Evolutionary conservation across 2,113 vertebrate genomes (phyloP).

Genomic region (Mixornis gularis): DNA sequence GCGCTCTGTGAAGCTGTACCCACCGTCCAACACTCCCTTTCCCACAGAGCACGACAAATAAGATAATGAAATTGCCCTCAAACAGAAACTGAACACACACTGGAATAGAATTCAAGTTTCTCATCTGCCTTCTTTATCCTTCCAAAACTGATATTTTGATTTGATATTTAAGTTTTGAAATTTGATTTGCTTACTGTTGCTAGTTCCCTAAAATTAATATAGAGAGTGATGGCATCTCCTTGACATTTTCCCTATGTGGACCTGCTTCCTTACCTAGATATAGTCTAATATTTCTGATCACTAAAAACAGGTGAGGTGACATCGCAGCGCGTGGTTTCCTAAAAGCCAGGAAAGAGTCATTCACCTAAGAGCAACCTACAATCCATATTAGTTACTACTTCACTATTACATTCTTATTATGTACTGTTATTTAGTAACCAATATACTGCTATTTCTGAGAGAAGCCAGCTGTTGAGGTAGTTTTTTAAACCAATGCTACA

Average conservation of each 20-base stretch:
- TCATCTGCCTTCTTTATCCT: neutral
- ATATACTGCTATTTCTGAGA: neutral
- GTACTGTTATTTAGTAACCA: neutral
- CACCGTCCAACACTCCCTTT: neutral
- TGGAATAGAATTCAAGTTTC: neutral
- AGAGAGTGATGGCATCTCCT: neutral
- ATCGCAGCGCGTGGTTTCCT: neutral
- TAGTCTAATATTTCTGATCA: neutral
- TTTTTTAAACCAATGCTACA: neutral
- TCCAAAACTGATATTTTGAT: neutral
- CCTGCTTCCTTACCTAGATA: neutral
- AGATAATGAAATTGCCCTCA: neutral
- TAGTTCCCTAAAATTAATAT: neutral
- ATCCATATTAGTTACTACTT: neutral
- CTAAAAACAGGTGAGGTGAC: neutral
- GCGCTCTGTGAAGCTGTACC: neutral
- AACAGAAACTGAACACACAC: constrained; percentile 19
- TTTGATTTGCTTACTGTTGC: neutral
- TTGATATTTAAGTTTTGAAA: neutral
- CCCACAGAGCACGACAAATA: neutral
- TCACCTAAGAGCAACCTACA: neutral
- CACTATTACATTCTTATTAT: neutral
- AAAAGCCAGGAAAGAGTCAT: neutral
- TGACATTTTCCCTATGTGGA: neutral
- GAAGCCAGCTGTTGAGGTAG: neutral